These are phyloP conservation scores for Bombus soroeensis DNA, from an alignment of 1,140 invertebrate species.

Conservation along the genomic window DNA sequence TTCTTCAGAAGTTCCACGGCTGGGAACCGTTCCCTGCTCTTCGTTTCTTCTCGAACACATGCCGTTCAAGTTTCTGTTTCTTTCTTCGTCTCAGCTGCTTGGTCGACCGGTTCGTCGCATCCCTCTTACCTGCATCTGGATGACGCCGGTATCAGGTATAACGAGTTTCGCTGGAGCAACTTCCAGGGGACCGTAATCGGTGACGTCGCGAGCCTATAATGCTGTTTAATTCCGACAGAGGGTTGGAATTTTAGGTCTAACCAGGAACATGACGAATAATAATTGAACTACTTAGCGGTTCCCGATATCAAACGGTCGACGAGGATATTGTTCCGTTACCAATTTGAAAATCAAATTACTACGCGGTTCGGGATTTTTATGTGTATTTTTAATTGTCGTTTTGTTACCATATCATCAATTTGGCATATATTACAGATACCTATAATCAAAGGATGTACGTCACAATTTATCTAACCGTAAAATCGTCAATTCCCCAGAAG, in stretches of 20 bases:
- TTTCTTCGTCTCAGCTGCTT: not conserved
- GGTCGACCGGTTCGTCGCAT: constrained; percentile 12
- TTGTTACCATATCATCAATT: not conserved
- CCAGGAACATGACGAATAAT: not conserved
- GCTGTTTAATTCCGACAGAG: constrained; percentile 2
- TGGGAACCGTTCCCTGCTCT: not conserved
- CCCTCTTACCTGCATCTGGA: constrained; percentile 13
- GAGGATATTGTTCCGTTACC: not conserved
- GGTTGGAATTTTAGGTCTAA: not conserved
- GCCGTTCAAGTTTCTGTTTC: constrained; percentile 16
- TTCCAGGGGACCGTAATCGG: constrained; percentile 13
- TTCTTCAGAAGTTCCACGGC: not conserved
- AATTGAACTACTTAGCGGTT: not conserved
- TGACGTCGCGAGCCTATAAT: not conserved
- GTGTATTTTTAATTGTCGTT: not conserved
- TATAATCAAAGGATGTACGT: too few relatives aligned
- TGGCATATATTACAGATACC: not conserved
- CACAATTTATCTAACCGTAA: not conserved
- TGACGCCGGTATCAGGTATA: constrained; percentile 40
- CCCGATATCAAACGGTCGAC: not conserved
- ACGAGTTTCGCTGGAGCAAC: constrained; percentile 34
- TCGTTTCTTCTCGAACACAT: constrained; percentile 5
- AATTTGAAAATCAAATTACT: not conserved
- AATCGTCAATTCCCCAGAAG: not conserved
- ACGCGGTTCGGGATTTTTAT: not conserved